Evolutionary conservation across 2,888 invertebrate species (phyloP).

Genomic region (Tetranychus truncatus): DNA sequence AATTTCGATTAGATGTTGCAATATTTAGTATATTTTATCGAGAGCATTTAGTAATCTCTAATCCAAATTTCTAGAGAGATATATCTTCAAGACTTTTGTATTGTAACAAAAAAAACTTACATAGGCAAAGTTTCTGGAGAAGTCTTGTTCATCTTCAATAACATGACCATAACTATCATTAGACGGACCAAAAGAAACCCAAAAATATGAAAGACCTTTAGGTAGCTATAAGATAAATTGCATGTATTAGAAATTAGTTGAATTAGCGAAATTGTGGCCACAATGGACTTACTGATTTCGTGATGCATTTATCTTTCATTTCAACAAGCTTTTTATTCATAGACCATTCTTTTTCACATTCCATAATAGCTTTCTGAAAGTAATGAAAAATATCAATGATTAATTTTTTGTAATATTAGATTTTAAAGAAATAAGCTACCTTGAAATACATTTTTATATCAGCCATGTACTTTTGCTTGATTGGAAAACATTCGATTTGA

Average conservation of each 20-base stretch:
- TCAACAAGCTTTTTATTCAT: constrained; percentile 77
- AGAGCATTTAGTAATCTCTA: not conserved
- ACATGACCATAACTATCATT: constrained; percentile 75
- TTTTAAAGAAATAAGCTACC: constrained; percentile 30
- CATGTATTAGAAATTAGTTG: not conserved
- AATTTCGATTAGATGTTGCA: not conserved
- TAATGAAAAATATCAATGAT: constrained; percentile 8
- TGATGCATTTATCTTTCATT: constrained; percentile 47
- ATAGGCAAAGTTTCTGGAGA: constrained; percentile 75
- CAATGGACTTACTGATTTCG: not conserved
- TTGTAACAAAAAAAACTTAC: constrained; percentile 35
- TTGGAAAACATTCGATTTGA: constrained; percentile 63
- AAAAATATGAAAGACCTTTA: constrained; percentile 82
- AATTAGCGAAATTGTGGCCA: not conserved
- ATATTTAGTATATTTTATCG: constrained; percentile 12
- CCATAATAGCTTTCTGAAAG: constrained; percentile 67
- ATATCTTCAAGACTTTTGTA: too few species aligned
- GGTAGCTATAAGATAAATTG: constrained; percentile 43
- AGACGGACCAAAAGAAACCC: constrained; percentile 75
- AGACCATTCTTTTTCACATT: constrained; percentile 86
- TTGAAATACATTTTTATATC: constrained; percentile 89
- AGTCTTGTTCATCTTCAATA: constrained; percentile 73
- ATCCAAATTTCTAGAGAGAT: too few species aligned
- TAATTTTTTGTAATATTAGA: not conserved
- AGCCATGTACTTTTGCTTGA: constrained; percentile 63